phyloP scores from a whole-genome alignment of 2,888 invertebrate species.

The Calameuta idolon region DNA sequence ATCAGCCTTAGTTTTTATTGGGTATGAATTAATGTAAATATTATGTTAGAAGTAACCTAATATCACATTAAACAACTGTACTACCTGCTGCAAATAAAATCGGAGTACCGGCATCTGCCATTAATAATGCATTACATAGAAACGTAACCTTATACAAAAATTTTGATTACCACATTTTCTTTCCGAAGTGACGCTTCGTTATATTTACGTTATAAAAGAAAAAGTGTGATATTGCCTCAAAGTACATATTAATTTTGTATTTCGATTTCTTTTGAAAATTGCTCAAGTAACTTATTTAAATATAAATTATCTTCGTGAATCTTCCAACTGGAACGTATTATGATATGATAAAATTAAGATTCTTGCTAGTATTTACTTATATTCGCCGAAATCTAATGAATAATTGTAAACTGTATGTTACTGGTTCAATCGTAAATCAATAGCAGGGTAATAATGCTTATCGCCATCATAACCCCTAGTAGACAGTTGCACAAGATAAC shows the following conservation, averaged over 20 bases:
- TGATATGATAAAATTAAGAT: neutral
- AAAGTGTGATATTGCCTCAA: neutral
- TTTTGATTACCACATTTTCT: neutral
- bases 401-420: neutral
- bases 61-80: neutral
- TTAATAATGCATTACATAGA: neutral
- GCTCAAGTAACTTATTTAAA: neutral
- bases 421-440: neutral
- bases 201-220: neutral
- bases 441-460: neutral
- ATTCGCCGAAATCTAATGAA: neutral
- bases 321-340: neutral
- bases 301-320: neutral
- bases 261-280: neutral
- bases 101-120: neutral
- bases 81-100: neutral
- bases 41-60: neutral
- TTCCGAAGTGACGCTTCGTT: neutral
- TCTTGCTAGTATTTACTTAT: neutral
- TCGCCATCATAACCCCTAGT: neutral
- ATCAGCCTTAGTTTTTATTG: neutral
- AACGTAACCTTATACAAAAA: neutral
- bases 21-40: neutral
- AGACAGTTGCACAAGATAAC: neutral
- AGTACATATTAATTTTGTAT: neutral